Evolutionary conservation across 2,113 vertebrate species (phyloP).

Genomic region (Petromus typicus): DNA sequence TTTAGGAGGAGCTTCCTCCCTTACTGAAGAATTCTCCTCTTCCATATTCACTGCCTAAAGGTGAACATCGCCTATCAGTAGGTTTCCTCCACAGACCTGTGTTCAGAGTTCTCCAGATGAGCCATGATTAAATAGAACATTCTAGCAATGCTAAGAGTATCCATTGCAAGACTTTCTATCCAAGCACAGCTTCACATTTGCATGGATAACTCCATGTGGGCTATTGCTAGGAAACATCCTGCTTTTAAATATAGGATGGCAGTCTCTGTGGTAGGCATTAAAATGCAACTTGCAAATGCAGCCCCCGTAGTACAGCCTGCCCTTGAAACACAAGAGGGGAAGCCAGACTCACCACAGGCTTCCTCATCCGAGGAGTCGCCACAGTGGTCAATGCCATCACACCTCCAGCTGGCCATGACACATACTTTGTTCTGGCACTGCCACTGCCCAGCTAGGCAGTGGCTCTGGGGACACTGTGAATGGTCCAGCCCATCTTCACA

Average conservation of each 20-base stretch:
- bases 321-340: neutral
- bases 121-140: neutral
- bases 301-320: neutral
- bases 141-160: neutral
- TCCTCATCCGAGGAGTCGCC: constrained; percentile 94
- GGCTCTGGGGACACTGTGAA: constrained; percentile 84
- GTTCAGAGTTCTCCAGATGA: neutral
- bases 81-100: neutral
- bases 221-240: constrained; percentile 29
- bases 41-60: neutral
- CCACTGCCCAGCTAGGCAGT: constrained; percentile 91
- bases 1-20: neutral
- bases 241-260: constrained; percentile 44
- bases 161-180: neutral
- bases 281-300: neutral
- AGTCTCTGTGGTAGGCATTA: neutral
- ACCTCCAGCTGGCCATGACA: constrained; percentile 92
- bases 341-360: constrained; percentile 72
- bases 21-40: neutral
- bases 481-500: constrained; percentile 90
- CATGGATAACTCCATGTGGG: neutral
- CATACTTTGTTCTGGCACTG: constrained; percentile 91
- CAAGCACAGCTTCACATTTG: neutral
- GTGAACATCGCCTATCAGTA: neutral
- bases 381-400: constrained; percentile 92